Base-by-base conservation (phyloP, 1,140 invertebrate genomes). In the Augochlora pura region DNA sequence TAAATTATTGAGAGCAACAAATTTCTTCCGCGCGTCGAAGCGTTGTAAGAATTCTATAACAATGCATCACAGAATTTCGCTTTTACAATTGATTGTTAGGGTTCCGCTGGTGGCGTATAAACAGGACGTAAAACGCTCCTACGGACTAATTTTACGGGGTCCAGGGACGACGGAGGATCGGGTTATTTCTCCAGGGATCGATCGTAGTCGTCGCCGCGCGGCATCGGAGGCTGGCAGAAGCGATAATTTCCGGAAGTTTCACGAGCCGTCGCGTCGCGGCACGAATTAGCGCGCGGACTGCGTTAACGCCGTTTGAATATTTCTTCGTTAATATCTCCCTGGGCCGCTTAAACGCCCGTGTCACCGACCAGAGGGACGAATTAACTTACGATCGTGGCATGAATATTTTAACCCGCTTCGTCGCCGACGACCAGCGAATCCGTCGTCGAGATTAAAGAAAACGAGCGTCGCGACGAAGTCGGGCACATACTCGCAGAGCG, bases 401-500 rank as follows among this genome's bases (percentile, higher is more conserved):
- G 63, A 64, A 64, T 64, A 64, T 64, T 64, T 64, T 42, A 63
- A 62, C 32, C 18, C 16, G 18, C 18, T 3, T 6, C 60, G 14
- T 7, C 9, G 32, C 32, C 2, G 6, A 16, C 16, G 10, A 7
- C 5, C 18, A 12, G 42, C 21, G 54, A 39, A 25, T 23, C 49
- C 27, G 71, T 32, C 78, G 66, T 62, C 49, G 71, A 67, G 71
- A 79, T 38, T 65, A 69, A 77, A 65, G 64, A 77, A 54, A 52
- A 49, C 18, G 18, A 18, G 16, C 18, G 2, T 4, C 16, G 32
- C 32, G 32, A 32, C 32, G 32, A 32, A 32, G 32, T 2, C 32
- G 32, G 32, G 32, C 32, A 4, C 32, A 32, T 4, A 4, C 32
- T 4, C 32, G 32, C 32, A 32, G 9, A 46, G 42, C 12, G 14